Conservation (phyloP, 2,113 vertebrate species). For the Nematolebias whitei region DNA sequence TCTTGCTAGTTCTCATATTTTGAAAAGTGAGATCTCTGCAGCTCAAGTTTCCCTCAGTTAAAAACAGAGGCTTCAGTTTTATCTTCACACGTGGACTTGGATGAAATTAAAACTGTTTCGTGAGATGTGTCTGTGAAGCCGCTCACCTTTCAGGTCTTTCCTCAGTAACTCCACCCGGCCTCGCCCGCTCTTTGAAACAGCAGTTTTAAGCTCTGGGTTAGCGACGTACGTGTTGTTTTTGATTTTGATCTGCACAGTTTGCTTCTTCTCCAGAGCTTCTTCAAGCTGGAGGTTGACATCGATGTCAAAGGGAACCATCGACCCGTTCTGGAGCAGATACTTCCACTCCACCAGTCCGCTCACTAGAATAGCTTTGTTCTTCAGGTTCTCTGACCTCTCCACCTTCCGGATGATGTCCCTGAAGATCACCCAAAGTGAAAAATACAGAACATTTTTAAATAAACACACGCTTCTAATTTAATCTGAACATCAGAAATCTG, state of each 20-base stretch:
- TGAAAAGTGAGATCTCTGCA: too few species aligned
- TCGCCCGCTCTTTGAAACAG: constrained; percentile 5
- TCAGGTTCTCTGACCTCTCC: constrained; percentile 62
- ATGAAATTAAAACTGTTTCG: background rate
- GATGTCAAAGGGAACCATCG: constrained; percentile 70
- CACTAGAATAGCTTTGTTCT: constrained; percentile 69
- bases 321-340: constrained; percentile 12
- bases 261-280: constrained; percentile 61
- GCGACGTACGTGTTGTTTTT: constrained; percentile 53
- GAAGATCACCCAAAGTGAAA: background rate
- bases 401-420: constrained; percentile 79
- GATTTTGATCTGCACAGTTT: constrained; percentile 65
- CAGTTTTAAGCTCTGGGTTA: background rate
- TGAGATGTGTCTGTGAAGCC: background rate
- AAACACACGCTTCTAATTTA: background rate
- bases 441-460: too few species aligned
- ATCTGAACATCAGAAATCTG: background rate
- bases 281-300: constrained; percentile 83
- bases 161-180: constrained; percentile 49
- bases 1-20: too few species aligned
- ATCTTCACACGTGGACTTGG: too few species aligned
- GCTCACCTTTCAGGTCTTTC: constrained; percentile 60
- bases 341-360: constrained; percentile 82
- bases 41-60: too few species aligned
- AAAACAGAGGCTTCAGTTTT: too few species aligned